These are phyloP conservation scores for Eubasilissa regina DNA, from an alignment of 1,140 invertebrate genomes.

Conservation along the genomic window DNA sequence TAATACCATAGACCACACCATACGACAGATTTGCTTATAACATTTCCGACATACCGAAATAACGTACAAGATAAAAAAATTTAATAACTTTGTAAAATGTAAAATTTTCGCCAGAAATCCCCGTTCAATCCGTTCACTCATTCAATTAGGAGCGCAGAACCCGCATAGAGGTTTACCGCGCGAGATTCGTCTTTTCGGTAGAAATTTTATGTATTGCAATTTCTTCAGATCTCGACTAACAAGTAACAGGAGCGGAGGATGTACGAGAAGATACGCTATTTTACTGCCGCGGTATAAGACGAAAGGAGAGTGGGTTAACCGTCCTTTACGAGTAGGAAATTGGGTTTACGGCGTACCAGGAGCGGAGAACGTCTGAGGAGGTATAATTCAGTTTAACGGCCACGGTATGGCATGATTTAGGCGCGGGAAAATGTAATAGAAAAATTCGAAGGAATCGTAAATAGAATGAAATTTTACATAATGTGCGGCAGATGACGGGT, in stretches of 20 bases:
- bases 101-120: too few species aligned
- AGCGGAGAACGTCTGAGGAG: not conserved
- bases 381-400: constrained; percentile 3
- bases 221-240: not conserved
- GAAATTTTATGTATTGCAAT: not conserved
- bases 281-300: not conserved
- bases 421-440: not conserved
- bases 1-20: too few species aligned
- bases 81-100: too few species aligned
- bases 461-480: too few species aligned
- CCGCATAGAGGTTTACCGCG: too few species aligned
- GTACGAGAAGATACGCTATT: not conserved
- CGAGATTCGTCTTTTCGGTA: too few species aligned
- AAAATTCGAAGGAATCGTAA: not conserved
- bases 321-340: not conserved
- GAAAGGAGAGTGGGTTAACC: constrained; percentile 2
- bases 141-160: too few species aligned
- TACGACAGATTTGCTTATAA: too few species aligned
- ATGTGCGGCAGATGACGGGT: not conserved
- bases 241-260: constrained; percentile 2
- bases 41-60: too few species aligned
- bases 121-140: too few species aligned
- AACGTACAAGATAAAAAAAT: too few species aligned
- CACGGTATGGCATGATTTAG: not conserved
- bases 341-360: not conserved